Evolutionary conservation across 2,888 invertebrate genomes (phyloP), one percentile per base, ranked within the genome.

Genomic region (Amiota minor): DNA sequence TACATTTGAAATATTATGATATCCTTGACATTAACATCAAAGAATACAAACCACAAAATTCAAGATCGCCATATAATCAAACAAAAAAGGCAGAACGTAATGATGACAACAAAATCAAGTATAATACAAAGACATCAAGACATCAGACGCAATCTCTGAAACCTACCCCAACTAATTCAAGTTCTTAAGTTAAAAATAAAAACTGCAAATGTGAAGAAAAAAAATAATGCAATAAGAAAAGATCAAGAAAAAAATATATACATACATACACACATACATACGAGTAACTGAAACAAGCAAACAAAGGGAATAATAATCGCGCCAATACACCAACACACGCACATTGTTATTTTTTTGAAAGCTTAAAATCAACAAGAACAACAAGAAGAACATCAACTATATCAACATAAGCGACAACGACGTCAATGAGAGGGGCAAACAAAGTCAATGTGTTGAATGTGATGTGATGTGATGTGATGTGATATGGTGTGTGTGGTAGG

Each of bases 101-200:
- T 35, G 35, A 35, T 6, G 35, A 35, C 35, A 35, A 35, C 35
- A 35, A 35, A 35, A 35, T 35, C 35, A 35, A 35, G 6, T 35
- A 35, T 35, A 4, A 23, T 23, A 23, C 23, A 23, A 35, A 35
- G 6, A 6, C 6, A 35, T 35, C 35, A 35, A 35, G 6, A 35
- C 4, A 6, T 35, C 35, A 35, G 35, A 35, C 35, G 6, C 35
- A 6, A 8, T 35, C 20, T 16, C 14, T 64, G 2, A 45, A 64
- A 64, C 64, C 64, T 64, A 64, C 64, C 64, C 64, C 64, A 64
- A 64, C 64, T 64, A 64, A 64, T 64, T 64, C 64, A 64, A 64
- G 64, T 64, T 64, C 59, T 59, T 59, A 45, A 45, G 35, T 64
- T 46, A 64, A 64, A 64, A 64, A 64, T 64, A 64, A 45, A 20